Conservation (phyloP, 1,140 invertebrate species). For the Helicoverpa zea region DNA sequence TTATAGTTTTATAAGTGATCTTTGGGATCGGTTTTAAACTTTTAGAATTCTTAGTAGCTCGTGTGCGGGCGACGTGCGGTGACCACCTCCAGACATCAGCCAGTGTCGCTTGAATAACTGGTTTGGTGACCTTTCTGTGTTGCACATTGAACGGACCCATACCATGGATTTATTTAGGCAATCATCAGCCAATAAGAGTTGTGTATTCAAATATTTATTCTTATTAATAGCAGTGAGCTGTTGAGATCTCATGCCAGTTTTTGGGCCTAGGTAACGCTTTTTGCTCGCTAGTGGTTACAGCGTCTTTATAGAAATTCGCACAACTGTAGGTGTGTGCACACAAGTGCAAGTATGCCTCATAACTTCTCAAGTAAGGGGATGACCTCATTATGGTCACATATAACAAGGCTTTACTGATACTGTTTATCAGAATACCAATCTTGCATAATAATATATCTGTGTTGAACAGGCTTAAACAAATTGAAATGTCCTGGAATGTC, state of each 20-base stretch:
- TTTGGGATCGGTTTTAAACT: slow-evolving; percentile 12
- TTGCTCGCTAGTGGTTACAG: background rate
- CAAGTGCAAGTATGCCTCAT: too few relatives aligned
- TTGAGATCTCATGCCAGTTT: background rate
- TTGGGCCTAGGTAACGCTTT: background rate
- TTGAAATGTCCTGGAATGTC: slow-evolving; percentile 38
- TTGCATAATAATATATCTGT: slow-evolving; percentile 10
- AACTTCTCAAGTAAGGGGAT: too few relatives aligned
- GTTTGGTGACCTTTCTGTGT: slow-evolving; percentile 75
- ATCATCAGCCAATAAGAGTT: slow-evolving; percentile 41
- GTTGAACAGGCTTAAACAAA: background rate
- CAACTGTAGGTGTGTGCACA: too few relatives aligned
- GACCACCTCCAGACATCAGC: slow-evolving; percentile 57
- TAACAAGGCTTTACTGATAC: background rate
- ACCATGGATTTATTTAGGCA: slow-evolving; percentile 50
- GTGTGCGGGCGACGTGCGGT: slow-evolving; percentile 55
- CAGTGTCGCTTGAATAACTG: slow-evolving; percentile 70
- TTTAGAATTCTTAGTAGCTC: slow-evolving; percentile 24
- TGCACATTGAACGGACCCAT: slow-evolving; percentile 60
- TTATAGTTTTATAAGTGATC: background rate
- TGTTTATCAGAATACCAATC: background rate
- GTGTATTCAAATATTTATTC: background rate
- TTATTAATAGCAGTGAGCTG: background rate
- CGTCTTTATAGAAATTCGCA: background rate
- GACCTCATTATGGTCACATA: too few relatives aligned